These are phyloP conservation scores for Spondyliosoma cantharus DNA, from an alignment of 2,797 vertebrate genomes.

Conservation along the genomic window DNA sequence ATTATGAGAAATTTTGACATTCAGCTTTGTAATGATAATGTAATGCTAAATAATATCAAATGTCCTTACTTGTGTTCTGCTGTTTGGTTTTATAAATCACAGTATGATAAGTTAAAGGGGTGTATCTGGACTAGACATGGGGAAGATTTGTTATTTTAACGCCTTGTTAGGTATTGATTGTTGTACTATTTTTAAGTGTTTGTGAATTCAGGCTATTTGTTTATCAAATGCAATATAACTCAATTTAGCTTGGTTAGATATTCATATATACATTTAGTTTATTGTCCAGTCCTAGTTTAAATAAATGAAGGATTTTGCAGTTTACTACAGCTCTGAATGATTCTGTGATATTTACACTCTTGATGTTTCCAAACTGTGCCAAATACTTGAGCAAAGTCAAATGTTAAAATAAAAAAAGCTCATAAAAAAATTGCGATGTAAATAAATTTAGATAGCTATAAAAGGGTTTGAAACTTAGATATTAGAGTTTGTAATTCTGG, in stretches of 20 bases:
- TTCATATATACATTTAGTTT: neutral
- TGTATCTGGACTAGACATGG: neutral
- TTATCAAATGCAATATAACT: neutral
- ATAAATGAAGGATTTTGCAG: neutral
- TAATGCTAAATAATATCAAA: neutral
- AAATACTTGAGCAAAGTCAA: conserved; percentile 21
- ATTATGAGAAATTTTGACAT: conserved; percentile 8
- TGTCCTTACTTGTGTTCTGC: neutral
- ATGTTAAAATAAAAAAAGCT: conserved; percentile 9
- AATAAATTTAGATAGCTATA: conserved; percentile 29
- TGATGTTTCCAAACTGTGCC: conserved; percentile 19
- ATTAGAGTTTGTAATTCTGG: conserved; percentile 27
- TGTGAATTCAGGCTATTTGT: neutral
- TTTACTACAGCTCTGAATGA: conserved; percentile 20
- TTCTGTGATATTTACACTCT: conserved; percentile 21
- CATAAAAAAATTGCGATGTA: conserved; percentile 42
- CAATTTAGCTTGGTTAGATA: neutral
- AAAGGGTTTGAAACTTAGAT: conserved; percentile 9
- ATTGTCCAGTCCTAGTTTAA: neutral
- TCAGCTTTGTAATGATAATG: conserved; percentile 11
- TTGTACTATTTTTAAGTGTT: conserved; percentile 3
- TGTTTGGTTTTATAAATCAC: conserved; percentile 16
- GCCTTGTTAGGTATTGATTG: neutral
- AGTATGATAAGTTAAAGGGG: neutral
- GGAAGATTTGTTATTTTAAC: neutral